These are phyloP conservation scores for Coelinius sp. DNA, from an alignment of 2,888 invertebrate genomes.

Conservation along the genomic window DNA sequence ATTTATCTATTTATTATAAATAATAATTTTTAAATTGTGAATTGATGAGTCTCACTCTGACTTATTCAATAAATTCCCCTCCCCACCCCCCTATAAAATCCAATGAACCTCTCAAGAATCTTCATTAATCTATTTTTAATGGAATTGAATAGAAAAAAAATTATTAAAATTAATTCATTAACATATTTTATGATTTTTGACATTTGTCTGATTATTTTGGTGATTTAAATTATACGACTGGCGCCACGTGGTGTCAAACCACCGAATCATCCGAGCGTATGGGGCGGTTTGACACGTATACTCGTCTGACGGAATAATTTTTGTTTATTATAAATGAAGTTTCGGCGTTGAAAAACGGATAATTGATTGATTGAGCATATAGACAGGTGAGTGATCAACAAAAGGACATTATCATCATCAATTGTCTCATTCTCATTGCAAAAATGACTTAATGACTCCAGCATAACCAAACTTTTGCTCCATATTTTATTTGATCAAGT, in stretches of 20 bases:
- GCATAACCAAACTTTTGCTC: not conserved
- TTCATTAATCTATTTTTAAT: not conserved
- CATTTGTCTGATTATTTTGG: not conserved
- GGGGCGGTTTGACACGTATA: slow-evolving; percentile 24
- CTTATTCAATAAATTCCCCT: too few relatives aligned
- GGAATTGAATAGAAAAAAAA: too few relatives aligned
- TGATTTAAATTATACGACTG: not conserved
- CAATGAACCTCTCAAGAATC: too few relatives aligned
- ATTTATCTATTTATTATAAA: not conserved
- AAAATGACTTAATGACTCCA: too few relatives aligned
- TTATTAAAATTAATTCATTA: too few relatives aligned
- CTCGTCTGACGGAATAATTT: slow-evolving; percentile 11
- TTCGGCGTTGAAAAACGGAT: not conserved
- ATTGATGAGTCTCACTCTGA: not conserved
- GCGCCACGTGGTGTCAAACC: not conserved
- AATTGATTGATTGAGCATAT: not conserved
- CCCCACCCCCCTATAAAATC: too few relatives aligned
- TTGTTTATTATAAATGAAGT: slow-evolving; percentile 7
- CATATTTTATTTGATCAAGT: too few relatives aligned
- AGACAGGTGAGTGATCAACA: not conserved
- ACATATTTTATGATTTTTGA: not conserved
- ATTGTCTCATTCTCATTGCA: too few relatives aligned
- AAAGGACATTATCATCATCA: not conserved
- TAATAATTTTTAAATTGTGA: not conserved
- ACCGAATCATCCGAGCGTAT: not conserved